Evolutionary conservation across 2,888 invertebrate genomes (phyloP).

Genomic region (Eupithecia insigniata): DNA sequence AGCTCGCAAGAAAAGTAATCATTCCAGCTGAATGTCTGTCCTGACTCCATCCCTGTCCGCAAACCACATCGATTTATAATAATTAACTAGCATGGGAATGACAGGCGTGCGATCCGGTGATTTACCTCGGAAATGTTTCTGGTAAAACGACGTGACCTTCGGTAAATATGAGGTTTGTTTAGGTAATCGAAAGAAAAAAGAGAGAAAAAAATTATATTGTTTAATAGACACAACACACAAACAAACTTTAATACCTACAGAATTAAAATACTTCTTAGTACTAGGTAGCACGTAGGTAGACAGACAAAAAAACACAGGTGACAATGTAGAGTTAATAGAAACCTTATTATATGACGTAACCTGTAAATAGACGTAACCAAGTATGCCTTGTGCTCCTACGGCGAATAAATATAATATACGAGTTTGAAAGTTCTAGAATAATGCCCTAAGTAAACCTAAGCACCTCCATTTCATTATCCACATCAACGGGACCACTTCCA

Average conservation of each 20-base stretch:
- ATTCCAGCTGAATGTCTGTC: background rate
- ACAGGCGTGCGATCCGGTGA: conserved; percentile 62
- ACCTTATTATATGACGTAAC: no score
- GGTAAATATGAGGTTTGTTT: conserved; percentile 28
- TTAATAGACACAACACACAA: no score
- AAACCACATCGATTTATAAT: conserved; percentile 71
- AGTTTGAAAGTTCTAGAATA: background rate
- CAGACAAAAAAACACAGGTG: no score
- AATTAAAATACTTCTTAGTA: no score
- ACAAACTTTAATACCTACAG: no score
- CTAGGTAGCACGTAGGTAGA: no score
- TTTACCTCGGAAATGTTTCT: conserved; percentile 54
- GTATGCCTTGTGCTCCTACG: no score
- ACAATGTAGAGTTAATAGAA: no score
- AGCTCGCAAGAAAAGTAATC: background rate
- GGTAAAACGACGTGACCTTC: conserved; percentile 29
- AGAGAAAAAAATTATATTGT: no score
- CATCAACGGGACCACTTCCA: conserved; percentile 48
- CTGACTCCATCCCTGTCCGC: conserved; percentile 21
- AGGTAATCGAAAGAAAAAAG: no score
- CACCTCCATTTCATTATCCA: conserved; percentile 47
- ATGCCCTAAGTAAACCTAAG: conserved; percentile 35
- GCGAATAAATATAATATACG: no score
- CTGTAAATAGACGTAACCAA: no score
- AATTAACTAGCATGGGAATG: conserved; percentile 73